Evolutionary conservation across 2,888 invertebrate species (phyloP).

Genomic region (Ligdia adustata): DNA sequence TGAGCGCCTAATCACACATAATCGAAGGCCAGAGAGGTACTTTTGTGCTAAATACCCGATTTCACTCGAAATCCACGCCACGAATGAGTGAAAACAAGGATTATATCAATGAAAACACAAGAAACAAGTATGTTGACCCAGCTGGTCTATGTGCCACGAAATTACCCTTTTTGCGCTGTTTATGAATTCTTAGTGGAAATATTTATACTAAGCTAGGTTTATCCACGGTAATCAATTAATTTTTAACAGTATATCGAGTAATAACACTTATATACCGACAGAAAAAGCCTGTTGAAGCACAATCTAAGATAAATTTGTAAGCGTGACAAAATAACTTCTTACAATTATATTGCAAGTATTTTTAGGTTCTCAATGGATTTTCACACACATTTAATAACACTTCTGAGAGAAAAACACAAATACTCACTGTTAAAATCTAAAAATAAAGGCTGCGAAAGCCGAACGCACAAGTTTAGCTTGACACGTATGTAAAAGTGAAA

Average conservation of each 20-base stretch:
- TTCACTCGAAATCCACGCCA: not conserved
- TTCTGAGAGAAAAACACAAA: slow-evolving; percentile 36
- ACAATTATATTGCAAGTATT: not conserved
- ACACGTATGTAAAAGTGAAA: slow-evolving; percentile 81
- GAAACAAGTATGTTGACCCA: slow-evolving; percentile 10
- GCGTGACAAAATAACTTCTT: slow-evolving; percentile 9
- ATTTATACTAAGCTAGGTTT: not conserved
- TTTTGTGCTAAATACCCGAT: slow-evolving; percentile 2
- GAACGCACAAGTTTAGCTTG: slow-evolving; percentile 71
- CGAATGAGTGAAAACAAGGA: slow-evolving; percentile 16
- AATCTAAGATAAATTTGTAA: slow-evolving; percentile 35
- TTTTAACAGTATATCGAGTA: slow-evolving; percentile 50
- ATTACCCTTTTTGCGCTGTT: slow-evolving; percentile 10
- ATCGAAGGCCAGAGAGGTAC: slow-evolving; percentile 16
- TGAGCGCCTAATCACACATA: slow-evolving; percentile 16
- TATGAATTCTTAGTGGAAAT: slow-evolving; percentile 12
- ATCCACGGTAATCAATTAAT: slow-evolving; percentile 27
- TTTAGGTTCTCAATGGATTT: slow-evolving; percentile 15
- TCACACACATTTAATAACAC: slow-evolving; percentile 14
- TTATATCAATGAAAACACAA: slow-evolving; percentile 14
- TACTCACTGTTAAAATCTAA: slow-evolving; percentile 79
- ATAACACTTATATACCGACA: slow-evolving; percentile 34
- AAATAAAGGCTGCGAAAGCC: slow-evolving; percentile 74
- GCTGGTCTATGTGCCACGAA: slow-evolving; percentile 34
- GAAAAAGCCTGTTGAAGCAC: slow-evolving; percentile 29